Evolutionary conservation across 2,888 invertebrate species (phyloP).

Genomic region (Syrista parreyssii): DNA sequence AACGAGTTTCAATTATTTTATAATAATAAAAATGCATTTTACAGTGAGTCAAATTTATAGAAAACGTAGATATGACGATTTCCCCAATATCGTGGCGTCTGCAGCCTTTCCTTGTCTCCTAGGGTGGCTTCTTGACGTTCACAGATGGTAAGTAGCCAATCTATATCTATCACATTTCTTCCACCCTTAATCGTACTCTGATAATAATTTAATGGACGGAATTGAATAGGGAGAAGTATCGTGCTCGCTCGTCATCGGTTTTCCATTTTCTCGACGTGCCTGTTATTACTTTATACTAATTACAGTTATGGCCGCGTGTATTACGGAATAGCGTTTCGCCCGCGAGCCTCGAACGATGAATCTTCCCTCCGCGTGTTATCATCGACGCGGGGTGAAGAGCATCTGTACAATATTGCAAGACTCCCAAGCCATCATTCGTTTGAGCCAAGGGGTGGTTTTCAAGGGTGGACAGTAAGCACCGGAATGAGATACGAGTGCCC

Average conservation of each 20-base stretch:
- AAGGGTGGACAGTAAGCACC: not conserved
- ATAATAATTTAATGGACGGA: constrained; percentile 5
- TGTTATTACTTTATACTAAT: constrained; percentile 2
- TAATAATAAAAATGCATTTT: not conserved
- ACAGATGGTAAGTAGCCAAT: not conserved
- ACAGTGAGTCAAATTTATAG: not conserved
- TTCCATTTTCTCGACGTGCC: not conserved
- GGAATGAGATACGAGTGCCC: not conserved
- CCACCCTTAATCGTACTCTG: not conserved
- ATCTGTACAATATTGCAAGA: not conserved
- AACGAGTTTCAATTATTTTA: not conserved
- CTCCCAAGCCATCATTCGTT: not conserved
- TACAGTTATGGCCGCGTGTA: not conserved
- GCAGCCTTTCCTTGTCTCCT: not conserved
- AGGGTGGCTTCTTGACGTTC: not conserved
- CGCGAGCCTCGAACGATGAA: not conserved
- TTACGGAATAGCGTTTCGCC: not conserved
- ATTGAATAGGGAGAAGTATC: not conserved
- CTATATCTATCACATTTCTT: not conserved
- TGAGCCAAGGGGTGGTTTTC: not conserved
- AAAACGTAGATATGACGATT: not conserved
- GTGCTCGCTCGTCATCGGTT: not conserved
- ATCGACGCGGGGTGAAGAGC: not conserved
- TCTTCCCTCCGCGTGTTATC: not conserved
- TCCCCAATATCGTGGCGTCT: not conserved